Evolutionary conservation across 2,888 invertebrate species (phyloP).

Genomic region (Allygus modestus): DNA sequence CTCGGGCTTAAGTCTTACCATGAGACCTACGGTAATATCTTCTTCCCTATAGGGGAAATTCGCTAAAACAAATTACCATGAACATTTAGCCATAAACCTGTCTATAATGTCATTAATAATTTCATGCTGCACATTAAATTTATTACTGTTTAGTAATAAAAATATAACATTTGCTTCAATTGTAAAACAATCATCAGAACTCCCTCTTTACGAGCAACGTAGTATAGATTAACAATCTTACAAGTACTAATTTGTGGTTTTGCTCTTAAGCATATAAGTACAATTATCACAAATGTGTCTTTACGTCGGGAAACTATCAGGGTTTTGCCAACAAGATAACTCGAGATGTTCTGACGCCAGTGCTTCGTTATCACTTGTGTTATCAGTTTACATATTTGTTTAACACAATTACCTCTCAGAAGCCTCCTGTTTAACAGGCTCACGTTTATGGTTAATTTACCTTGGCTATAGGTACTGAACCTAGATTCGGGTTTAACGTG

Average conservation of each 20-base stretch:
- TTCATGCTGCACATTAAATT: no score
- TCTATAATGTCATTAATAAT: no score
- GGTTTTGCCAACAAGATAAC: constrained; percentile 20
- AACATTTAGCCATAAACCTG: no score
- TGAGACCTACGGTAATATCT: no score
- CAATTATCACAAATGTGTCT: not conserved
- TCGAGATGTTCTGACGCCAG: constrained; percentile 1
- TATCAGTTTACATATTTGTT: constrained; percentile 47
- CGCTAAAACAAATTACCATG: no score
- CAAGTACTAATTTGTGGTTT: not conserved
- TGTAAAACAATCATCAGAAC: no score
- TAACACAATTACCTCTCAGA: constrained; percentile 21
- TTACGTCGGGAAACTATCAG: not conserved
- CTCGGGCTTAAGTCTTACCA: no score
- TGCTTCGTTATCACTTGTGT: constrained; percentile 29
- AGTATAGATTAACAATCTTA: not conserved
- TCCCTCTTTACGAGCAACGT: no score
- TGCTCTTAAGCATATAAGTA: not conserved
- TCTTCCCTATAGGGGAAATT: no score
- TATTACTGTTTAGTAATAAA: no score
- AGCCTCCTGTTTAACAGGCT: not conserved
- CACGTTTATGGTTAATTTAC: not conserved
- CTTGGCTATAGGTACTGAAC: not conserved
- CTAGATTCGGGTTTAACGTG: not conserved
- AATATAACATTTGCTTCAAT: no score